Evolutionary conservation across 2,888 invertebrate genomes (phyloP).

Genomic region (Lordiphosa andalusiaca): DNA sequence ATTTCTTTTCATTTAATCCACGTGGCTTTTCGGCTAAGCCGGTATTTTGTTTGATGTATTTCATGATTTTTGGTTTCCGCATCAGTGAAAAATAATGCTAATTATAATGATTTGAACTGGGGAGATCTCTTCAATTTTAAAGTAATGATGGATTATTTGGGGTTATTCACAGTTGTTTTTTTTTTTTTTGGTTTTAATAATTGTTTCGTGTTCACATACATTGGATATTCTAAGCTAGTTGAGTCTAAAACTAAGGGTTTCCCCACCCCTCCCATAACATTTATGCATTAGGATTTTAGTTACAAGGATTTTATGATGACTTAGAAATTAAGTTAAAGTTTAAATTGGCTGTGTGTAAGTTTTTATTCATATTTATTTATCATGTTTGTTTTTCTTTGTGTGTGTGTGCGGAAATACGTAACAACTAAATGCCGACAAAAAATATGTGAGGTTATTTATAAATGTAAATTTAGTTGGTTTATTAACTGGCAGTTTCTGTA

Average conservation of each 20-base stretch:
- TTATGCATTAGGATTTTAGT: constrained; percentile 17
- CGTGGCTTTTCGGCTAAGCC: constrained; percentile 44
- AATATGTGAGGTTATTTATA: constrained; percentile 52
- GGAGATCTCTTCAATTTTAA: constrained; percentile 5
- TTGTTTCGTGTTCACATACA: constrained; percentile 35
- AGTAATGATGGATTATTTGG: no score
- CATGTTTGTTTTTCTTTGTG: constrained; percentile 18
- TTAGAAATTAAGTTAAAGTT: constrained; percentile 4
- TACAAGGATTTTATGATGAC: constrained; percentile 29
- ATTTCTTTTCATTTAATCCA: constrained; percentile 48
- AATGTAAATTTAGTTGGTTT: constrained; percentile 36
- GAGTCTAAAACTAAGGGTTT: constrained; percentile 35
- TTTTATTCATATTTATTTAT: constrained; percentile 39
- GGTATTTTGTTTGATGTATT: constrained; percentile 58
- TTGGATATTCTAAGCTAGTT: constrained; percentile 46
- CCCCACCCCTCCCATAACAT: neutral
- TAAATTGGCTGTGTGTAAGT: constrained; percentile 17
- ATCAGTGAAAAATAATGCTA: constrained; percentile 48
- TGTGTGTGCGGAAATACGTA: constrained; percentile 46
- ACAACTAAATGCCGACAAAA: constrained; percentile 56
- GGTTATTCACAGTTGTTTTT: constrained; percentile 25
- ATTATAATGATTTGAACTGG: constrained; percentile 43
- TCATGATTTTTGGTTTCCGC: constrained; percentile 29
- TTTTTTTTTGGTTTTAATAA: no score
- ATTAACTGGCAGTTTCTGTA: constrained; percentile 13